These are phyloP conservation scores for Anoura caudifer DNA, from an alignment of 2,113 vertebrate genomes.

Conservation along the genomic window DNA sequence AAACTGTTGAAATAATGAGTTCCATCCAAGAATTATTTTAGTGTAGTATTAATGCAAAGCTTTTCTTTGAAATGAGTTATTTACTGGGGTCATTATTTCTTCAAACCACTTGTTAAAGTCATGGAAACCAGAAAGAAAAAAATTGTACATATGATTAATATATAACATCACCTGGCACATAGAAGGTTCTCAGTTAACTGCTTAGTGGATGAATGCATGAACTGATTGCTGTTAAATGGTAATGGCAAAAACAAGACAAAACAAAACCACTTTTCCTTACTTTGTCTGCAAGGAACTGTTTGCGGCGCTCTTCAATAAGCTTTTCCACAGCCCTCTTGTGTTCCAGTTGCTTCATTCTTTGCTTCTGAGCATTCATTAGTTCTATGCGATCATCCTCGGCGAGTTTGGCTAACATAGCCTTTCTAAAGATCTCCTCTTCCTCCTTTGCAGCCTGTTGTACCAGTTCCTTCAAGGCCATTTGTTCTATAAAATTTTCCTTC, in stretches of 20 bases:
- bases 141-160: not conserved
- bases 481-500: constrained; percentile 85
- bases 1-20: not conserved
- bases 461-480: constrained; percentile 87
- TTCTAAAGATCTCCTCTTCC: constrained; percentile 87
- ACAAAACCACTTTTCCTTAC: constrained; percentile 75
- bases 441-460: constrained; percentile 81
- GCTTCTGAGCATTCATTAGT: constrained; percentile 91
- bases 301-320: constrained; percentile 86
- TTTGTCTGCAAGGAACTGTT: constrained; percentile 85
- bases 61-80: not conserved
- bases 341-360: constrained; percentile 92
- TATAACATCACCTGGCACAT: not conserved
- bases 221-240: not conserved
- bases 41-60: not conserved
- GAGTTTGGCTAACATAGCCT: constrained; percentile 88
- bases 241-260: not conserved
- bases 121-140: not conserved
- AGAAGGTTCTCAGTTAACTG: not conserved
- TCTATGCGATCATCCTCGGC: constrained; percentile 93
- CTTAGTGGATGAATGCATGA: not conserved
- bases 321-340: constrained; percentile 89
- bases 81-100: not conserved
- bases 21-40: not conserved
- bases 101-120: not conserved